A percentile compares a stretch with the other conserved stretches of the same genome.
Evolutionary conservation across 2,888 invertebrate genomes (phyloP).

Genomic region (Gisinianus flammeolus): DNA sequence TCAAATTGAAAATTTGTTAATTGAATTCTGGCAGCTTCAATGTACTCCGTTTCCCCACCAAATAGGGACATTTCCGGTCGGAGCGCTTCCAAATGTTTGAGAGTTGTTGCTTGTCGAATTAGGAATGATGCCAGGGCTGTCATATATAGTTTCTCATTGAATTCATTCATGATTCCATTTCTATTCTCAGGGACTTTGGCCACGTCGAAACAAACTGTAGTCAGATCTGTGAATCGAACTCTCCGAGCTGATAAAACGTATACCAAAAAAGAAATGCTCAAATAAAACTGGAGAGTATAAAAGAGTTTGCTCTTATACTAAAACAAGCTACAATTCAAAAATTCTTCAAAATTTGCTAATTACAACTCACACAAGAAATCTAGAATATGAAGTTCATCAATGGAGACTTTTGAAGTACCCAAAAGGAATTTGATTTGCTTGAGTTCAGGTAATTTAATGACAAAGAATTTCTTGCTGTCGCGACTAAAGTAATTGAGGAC

Average conservation of each 20-base stretch:
- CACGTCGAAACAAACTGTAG: too few species aligned
- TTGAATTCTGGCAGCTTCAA: constrained; percentile 6
- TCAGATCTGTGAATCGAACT: too few species aligned
- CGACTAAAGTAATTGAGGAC: neutral
- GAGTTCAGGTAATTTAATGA: neutral
- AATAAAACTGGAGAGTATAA: too few species aligned
- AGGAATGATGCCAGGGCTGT: neutral
- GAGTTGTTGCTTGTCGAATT: neutral
- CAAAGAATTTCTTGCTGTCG: neutral
- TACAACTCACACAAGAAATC: neutral
- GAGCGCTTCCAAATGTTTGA: neutral
- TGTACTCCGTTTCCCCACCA: neutral
- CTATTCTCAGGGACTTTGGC: neutral
- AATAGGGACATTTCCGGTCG: neutral
- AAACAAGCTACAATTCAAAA: too few species aligned
- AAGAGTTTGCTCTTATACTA: too few species aligned
- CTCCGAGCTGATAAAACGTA: too few species aligned
- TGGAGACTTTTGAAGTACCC: neutral
- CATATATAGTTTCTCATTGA: neutral
- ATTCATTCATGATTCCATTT: neutral
- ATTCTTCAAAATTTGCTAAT: too few species aligned
- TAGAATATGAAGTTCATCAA: neutral
- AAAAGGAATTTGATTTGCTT: neutral
- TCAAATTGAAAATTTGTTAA: neutral
- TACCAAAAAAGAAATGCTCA: too few species aligned